A percentile compares a stretch with the other conserved stretches of the same genome.
These are phyloP conservation scores for human (Homo sapiens) DNA, from an alignment of 2,113 vertebrate species.

Conservation along the genomic window DNA sequence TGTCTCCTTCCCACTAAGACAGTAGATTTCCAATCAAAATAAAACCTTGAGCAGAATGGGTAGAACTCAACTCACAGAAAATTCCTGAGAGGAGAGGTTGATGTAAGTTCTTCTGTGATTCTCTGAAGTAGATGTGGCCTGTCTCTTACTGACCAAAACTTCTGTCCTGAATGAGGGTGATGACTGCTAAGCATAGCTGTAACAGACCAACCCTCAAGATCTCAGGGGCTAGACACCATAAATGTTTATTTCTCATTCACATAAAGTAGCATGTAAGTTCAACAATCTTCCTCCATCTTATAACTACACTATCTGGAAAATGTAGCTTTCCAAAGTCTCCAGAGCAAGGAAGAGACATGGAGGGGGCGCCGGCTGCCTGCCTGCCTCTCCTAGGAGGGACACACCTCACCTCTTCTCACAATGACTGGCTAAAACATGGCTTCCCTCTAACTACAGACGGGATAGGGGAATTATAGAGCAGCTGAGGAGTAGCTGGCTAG, in stretches of 20 bases:
- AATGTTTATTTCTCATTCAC: not conserved
- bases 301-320: not conserved
- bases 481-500: not conserved
- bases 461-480: not conserved
- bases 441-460: not conserved
- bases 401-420: rapidly evolving
- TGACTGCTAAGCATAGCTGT: not conserved
- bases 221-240: not conserved
- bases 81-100: not conserved
- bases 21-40: not conserved
- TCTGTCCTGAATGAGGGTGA: not conserved
- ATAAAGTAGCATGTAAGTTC: not conserved
- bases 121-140: not conserved
- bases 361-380: not conserved
- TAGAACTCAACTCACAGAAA: not conserved
- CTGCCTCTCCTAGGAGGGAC: not conserved
- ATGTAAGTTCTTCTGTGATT: not conserved
- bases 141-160: not conserved
- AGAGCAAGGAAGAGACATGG: not conserved
- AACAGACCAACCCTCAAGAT: not conserved
- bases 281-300: not conserved
- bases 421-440: not conserved
- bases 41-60: not conserved
- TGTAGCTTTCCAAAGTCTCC: not conserved
- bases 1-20: not conserved